phyloP scores from a whole-genome alignment of 2,113 vertebrate genomes.

The Anolis sagrei region DNA sequence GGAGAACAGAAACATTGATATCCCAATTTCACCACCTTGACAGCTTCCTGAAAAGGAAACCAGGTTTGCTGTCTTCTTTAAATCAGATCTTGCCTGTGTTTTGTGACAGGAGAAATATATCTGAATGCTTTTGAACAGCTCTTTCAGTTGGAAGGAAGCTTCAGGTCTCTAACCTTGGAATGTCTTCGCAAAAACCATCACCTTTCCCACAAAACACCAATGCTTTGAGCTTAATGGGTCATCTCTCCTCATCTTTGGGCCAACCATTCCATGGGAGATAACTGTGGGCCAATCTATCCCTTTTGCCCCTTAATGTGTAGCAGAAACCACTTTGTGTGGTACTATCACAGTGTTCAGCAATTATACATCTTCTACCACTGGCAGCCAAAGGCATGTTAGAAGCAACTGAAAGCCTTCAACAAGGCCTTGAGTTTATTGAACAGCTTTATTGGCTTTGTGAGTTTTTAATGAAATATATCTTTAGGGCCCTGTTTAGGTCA shows the following conservation, averaged over 20 bases:
- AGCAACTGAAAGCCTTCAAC: too few species aligned
- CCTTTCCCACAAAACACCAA: not conserved
- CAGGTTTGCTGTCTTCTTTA: not conserved
- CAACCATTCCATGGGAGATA: not conserved
- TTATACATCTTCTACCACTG: not conserved
- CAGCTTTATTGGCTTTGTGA: not conserved
- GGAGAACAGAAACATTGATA: not conserved
- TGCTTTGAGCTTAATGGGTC: conserved; percentile 9
- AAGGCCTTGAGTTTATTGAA: not conserved
- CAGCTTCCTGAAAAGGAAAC: not conserved
- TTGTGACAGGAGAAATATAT: not conserved
- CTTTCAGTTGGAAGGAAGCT: conserved; percentile 1
- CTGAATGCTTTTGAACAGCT: conserved; percentile 27
- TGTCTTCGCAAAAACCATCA: not conserved
- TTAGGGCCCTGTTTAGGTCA: too few species aligned
- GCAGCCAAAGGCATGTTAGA: not conserved
- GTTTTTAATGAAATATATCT: not conserved
- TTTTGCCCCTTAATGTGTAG: too few species aligned
- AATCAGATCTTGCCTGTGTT: conserved; percentile 4
- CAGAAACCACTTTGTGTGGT: not conserved
- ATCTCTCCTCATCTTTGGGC: conserved; percentile 24
- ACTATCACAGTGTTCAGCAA: not conserved
- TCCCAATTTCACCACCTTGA: not conserved
- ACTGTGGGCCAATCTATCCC: not conserved
- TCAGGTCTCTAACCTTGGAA: conserved; percentile 23